Conservation (phyloP, 2,797 vertebrate species). For the Lepilemur septentrionalis region DNA sequence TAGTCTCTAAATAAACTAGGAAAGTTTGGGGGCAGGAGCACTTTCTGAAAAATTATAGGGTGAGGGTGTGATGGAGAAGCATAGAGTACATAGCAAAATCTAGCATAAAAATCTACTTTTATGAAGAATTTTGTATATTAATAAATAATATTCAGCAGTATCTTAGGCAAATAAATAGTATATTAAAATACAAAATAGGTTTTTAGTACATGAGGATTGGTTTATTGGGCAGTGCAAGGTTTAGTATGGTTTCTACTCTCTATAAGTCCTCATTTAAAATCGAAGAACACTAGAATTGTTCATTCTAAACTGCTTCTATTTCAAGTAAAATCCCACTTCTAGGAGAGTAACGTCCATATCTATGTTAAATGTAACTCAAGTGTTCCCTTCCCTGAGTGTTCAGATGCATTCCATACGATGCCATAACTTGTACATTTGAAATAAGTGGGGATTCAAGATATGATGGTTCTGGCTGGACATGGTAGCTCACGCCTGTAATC, state of each 20-base stretch:
- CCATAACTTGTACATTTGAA: background rate
- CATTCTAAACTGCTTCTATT: slow-evolving; percentile 45
- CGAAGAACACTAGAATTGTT: background rate
- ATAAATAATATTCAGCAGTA: background rate
- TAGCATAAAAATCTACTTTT: slow-evolving; percentile 19
- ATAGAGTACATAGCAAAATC: background rate
- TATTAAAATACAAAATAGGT: background rate
- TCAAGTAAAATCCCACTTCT: background rate
- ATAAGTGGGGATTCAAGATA: background rate
- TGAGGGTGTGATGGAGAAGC: background rate
- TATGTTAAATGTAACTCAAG: background rate
- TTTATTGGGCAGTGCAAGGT: background rate
- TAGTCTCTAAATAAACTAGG: background rate
- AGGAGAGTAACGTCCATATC: background rate
- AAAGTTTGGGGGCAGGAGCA: background rate
- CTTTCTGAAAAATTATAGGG: background rate
- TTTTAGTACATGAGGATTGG: background rate
- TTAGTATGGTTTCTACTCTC: background rate
- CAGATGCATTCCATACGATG: background rate
- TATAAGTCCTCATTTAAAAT: background rate
- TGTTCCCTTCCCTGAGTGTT: background rate
- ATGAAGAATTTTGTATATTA: background rate
- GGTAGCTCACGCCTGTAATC: too few species aligned
- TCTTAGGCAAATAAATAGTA: background rate
- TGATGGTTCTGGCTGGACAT: background rate